These are phyloP conservation scores for Actinostola sp. DNA, from an alignment of 92 coral and sea anemone species.

Conservation along the genomic window DNA sequence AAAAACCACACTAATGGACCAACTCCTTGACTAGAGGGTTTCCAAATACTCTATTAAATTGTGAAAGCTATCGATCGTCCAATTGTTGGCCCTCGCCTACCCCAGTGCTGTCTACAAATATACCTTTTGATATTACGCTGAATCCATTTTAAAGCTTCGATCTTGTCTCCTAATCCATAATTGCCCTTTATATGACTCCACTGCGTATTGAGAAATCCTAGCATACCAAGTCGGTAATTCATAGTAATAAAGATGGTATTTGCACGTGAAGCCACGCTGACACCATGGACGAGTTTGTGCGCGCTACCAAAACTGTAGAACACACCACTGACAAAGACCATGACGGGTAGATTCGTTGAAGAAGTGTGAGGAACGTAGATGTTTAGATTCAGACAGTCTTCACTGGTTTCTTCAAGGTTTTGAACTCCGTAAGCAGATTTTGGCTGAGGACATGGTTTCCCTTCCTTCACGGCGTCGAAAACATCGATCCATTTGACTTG, in stretches of 20 bases:
- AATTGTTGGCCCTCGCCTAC: too few relatives aligned
- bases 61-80: too few relatives aligned
- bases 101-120: neutral
- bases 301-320: slow-evolving; percentile 46
- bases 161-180: slow-evolving; percentile 63
- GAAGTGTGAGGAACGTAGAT: slow-evolving; percentile 38
- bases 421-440: slow-evolving; percentile 19
- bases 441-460: slow-evolving; percentile 55
- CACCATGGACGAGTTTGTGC: slow-evolving; percentile 12
- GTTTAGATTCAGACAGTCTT: slow-evolving; percentile 54
- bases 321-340: slow-evolving; percentile 65
- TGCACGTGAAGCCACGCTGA: slow-evolving; percentile 50
- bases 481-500: slow-evolving; percentile 41
- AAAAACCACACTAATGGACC: too few relatives aligned
- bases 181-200: slow-evolving; percentile 48
- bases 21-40: neutral
- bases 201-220: slow-evolving; percentile 55
- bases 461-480: slow-evolving; percentile 27
- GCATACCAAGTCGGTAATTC: slow-evolving; percentile 62
- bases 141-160: slow-evolving; percentile 59
- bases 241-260: slow-evolving; percentile 55
- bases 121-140: slow-evolving; percentile 53
- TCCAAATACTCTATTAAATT: too few relatives aligned
- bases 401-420: slow-evolving; percentile 21
- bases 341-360: slow-evolving; percentile 24